These are phyloP conservation scores for Diorhabda sublineata DNA, from an alignment of 1,140 invertebrate species.

Conservation along the genomic window DNA sequence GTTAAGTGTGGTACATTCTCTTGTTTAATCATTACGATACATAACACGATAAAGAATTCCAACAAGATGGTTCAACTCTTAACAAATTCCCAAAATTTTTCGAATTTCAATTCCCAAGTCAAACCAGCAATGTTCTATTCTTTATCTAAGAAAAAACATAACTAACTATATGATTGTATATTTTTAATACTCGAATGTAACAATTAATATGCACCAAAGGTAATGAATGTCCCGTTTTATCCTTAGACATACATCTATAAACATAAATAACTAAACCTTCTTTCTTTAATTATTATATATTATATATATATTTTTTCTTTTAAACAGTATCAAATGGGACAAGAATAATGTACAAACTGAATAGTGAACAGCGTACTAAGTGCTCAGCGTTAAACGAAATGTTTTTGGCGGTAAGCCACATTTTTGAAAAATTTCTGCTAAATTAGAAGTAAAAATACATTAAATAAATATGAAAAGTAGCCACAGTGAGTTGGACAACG, in stretches of 20 bases:
- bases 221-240: background rate
- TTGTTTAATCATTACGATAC: slow-evolving; percentile 1
- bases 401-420: slow-evolving; percentile 4
- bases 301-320: slow-evolving; percentile 19
- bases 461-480: slow-evolving; percentile 7
- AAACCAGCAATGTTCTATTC: background rate
- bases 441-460: slow-evolving; percentile 1
- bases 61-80: background rate
- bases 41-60: background rate
- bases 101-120: background rate
- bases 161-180: background rate
- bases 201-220: slow-evolving; percentile 19
- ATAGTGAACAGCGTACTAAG: slow-evolving; percentile 13
- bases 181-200: background rate
- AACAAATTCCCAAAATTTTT: background rate
- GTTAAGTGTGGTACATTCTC: background rate
- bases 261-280: slow-evolving; percentile 14
- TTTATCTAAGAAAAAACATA: slow-evolving; percentile 1
- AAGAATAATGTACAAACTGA: slow-evolving; percentile 16
- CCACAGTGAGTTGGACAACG: slow-evolving; percentile 18
- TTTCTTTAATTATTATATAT: background rate
- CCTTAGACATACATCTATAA: slow-evolving; percentile 4
- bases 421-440: slow-evolving; percentile 5
- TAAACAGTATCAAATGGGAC: slow-evolving; percentile 12
- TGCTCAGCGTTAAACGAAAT: slow-evolving; percentile 10